Evolutionary conservation across 1,140 invertebrate species (phyloP), one percentile per base, ranked within the genome.

Genomic region (Metopolophium dirhodum): DNA sequence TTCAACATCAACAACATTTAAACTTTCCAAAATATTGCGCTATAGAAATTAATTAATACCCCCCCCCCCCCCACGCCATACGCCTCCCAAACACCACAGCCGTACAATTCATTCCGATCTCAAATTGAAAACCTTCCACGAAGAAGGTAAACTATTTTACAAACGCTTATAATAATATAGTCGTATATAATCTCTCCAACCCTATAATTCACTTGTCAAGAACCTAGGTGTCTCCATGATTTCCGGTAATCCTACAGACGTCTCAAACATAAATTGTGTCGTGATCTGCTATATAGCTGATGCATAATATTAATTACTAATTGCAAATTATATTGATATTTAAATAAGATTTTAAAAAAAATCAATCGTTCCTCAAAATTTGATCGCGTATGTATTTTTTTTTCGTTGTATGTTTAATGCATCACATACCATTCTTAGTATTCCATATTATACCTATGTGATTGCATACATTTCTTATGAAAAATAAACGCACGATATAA

Each of bases 61-160:
- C 0, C 61, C 30, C 61, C 0, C 11, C 9, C 0, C 2, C 6
- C 45, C 7, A 7, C 8, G 0, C 2, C 2, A n/a, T 54, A 18
- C 11, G n/a, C n/a, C 30, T 68, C 61, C 3, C 22, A 0, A 54
- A 54, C 2, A 20, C 8, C 9, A 7, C 18, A 54, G 2, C 8
- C 3, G 20, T 22, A n/a, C 30, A 68, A 68, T 68, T 68, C 30
- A 68, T n/a, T 18, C 30, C 30, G 6, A n/a, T 18, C 3, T 68
- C 14, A n/a, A n/a, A n/a, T 68, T 68, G 11, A 68, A 68, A 68
- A 68, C 30, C 14, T 4, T 68, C 4, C 30, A 18, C 11, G 4
- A 18, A 68, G 61, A 68, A 68, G 61, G 30, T 18, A 68, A 68
- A 18, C 11, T 68, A 68, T 68, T 68, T 68, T 68, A 68, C 61